Conservation (phyloP, 2,113 vertebrate species). For the Helogale parvula region DNA sequence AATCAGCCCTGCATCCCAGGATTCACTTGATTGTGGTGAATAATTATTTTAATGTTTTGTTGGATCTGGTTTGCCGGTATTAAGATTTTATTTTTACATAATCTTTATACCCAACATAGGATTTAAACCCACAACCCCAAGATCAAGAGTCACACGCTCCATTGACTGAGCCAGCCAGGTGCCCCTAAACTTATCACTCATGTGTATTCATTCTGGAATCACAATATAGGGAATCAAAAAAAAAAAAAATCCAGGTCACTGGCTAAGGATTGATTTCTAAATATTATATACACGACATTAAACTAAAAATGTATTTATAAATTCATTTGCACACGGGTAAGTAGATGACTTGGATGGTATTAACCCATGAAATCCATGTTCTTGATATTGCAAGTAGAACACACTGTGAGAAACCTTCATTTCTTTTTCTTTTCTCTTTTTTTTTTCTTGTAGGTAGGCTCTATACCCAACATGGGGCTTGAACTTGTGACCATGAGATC, state of each 20-base stretch:
- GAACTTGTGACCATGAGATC: not conserved
- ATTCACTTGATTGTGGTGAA: too few relatives aligned
- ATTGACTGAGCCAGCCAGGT: not conserved
- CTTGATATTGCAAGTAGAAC: not conserved
- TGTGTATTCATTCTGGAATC: constrained; percentile 13
- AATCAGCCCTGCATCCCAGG: too few relatives aligned
- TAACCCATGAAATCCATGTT: not conserved
- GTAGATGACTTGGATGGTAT: not conserved
- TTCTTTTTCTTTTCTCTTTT: not conserved
- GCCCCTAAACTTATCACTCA: not conserved
- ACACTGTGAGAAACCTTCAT: not conserved
- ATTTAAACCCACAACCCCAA: not conserved
- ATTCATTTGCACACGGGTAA: not conserved
- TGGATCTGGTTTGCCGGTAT: too few relatives aligned
- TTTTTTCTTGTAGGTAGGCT: not conserved
- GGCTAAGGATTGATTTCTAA: not conserved
- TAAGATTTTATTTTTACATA: not conserved
- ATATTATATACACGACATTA: not conserved
- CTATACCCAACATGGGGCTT: not conserved
- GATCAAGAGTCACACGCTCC: not conserved
- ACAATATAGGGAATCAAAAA: not conserved
- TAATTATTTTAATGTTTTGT: too few relatives aligned
- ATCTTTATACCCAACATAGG: not conserved
- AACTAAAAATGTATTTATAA: not conserved
- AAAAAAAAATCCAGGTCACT: not conserved